A percentile compares a stretch with the other conserved stretches of the same genome.
Conservation (phyloP, 1,140 invertebrate genomes). For the Pectinophora gossypiella region DNA sequence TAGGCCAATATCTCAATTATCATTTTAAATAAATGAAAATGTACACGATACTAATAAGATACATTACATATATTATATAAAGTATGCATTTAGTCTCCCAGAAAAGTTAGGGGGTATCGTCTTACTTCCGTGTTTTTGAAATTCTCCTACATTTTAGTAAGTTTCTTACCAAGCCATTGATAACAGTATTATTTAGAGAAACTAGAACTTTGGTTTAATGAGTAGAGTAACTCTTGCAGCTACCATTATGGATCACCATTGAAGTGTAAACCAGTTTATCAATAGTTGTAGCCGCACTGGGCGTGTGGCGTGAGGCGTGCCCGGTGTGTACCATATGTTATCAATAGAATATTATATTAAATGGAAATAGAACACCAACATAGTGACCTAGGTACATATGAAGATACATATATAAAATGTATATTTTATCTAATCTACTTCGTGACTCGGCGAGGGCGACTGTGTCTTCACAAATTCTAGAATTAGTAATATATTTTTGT, state of each 20-base stretch:
- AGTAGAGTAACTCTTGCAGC: slow-evolving; percentile 58
- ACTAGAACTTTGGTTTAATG: slow-evolving; percentile 65
- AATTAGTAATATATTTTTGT: slow-evolving; percentile 67
- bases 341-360: slow-evolving; percentile 57
- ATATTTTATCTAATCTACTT: slow-evolving; percentile 30
- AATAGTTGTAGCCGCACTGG: slow-evolving; percentile 53
- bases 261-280: slow-evolving; percentile 50
- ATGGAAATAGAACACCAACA: slow-evolving; percentile 71
- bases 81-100: slow-evolving; percentile 70
- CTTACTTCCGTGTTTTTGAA: slow-evolving; percentile 47
- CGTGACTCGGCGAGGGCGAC: slow-evolving; percentile 30
- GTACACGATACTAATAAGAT: slow-evolving; percentile 58
- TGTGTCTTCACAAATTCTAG: slow-evolving; percentile 40
- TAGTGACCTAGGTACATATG: slow-evolving; percentile 65
- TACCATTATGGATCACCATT: slow-evolving; percentile 54
- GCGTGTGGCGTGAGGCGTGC: slow-evolving; percentile 9
- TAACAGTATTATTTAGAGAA: slow-evolving; percentile 74
- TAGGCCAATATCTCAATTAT: slow-evolving; percentile 72
- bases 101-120: slow-evolving; percentile 41
- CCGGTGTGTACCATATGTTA: slow-evolving; percentile 48
- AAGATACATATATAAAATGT: slow-evolving; percentile 39
- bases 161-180: slow-evolving; percentile 73
- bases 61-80: slow-evolving; percentile 48
- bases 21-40: slow-evolving; percentile 56
- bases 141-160: slow-evolving; percentile 51